Evolutionary conservation across 2,797 vertebrate genomes (phyloP).

Genomic region (Alauda arvensis): DNA sequence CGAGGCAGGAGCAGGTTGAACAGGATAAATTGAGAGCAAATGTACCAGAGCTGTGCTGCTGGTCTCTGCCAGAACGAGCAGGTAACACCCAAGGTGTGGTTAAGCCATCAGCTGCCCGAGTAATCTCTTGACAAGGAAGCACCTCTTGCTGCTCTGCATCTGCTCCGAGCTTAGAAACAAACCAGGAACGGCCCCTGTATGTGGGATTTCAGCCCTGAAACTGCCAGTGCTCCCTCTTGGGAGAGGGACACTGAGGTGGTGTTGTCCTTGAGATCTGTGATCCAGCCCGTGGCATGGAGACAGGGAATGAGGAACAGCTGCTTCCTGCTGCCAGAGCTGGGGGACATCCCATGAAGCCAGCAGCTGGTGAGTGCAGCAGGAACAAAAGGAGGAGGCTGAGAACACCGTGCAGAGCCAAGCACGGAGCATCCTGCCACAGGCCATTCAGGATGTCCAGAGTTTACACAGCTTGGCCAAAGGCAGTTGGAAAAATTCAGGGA

Average conservation of each 20-base stretch:
- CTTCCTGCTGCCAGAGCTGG: not conserved
- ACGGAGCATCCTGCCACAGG: not conserved
- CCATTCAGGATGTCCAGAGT: not conserved
- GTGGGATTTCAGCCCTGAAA: not conserved
- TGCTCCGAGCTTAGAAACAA: not conserved
- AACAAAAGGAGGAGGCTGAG: not conserved
- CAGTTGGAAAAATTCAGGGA: not conserved
- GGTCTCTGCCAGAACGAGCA: not conserved
- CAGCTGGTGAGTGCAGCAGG: not conserved
- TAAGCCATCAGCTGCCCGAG: not conserved
- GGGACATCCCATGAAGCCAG: not conserved
- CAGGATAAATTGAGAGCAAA: not conserved
- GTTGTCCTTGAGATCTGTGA: not conserved
- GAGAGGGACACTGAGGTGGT: not conserved
- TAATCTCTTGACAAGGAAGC: not conserved
- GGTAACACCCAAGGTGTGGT: conserved; percentile 37
- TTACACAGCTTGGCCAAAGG: not conserved
- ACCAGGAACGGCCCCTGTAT: not conserved
- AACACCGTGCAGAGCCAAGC: not conserved
- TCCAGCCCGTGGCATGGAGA: not conserved
- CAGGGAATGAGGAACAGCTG: not conserved
- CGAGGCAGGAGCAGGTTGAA: conserved; percentile 1
- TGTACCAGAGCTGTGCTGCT: not conserved
- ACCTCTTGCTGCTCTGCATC: not conserved
- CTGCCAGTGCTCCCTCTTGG: not conserved